Evolutionary conservation across 1,140 invertebrate genomes (phyloP), one percentile per base, ranked within the genome.

Genomic region (Tetramorium parvispinum): DNA sequence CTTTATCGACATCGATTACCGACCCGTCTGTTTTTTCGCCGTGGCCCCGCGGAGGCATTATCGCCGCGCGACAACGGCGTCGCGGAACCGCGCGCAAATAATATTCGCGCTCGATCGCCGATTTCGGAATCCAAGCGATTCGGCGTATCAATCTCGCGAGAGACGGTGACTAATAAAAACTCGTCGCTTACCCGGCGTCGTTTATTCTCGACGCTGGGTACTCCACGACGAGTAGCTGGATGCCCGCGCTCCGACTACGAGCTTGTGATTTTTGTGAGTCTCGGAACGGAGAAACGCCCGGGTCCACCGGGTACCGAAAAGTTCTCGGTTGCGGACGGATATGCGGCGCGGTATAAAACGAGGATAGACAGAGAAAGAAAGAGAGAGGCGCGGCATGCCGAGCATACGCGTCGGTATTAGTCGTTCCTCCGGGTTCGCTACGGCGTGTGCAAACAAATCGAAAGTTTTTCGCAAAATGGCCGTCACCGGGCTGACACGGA

Each of bases 381-480:
- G 77, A 51, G 61, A 6, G 43, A 78, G 89, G 78, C 78, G 91
- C 91, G 92, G 92, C 91, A 91, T 92, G 93, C 91, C 91, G 90
- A 93, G 92, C 93, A 94, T 94, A 94, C 92, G 93, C 91, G 91
- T 82, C 88, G 90, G 93, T 92, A 94, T 94, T 94, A 94, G 92
- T 91, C 88, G 92, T 89, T 85, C 85, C 88, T 91, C 90, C 66
- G 63, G 65, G 85, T 82, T 87, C 88, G 85, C 68, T 87, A 83
- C 87, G 79, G 87, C 88, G 89, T 91, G 89, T 82, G 92, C 93
- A 93, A 94, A 94, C 94, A 94, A 94, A 93, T 94, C 94, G 92
- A 95, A 94, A 95, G 92, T 95, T 95, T 95, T 95, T 95, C 94
- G 92, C 94, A 95, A 95, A 95, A 95, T 95, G 95, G 95, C 95